phyloP scores from a whole-genome alignment of 1,140 invertebrate species.

The Eriosoma lanigerum region DNA sequence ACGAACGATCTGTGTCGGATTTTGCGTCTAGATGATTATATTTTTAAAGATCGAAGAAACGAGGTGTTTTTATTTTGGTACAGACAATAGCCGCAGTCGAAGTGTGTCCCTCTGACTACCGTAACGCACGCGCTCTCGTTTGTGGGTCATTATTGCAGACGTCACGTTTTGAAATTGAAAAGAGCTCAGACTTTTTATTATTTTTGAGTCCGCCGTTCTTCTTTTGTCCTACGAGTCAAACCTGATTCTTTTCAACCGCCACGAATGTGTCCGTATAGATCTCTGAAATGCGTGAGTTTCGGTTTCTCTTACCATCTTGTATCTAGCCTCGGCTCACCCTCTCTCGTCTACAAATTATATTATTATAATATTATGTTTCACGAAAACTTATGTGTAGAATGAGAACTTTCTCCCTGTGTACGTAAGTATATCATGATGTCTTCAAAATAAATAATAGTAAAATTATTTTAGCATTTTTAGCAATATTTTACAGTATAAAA shows the following conservation, averaged over 20 bases:
- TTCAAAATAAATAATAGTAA: no score
- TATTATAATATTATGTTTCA: no score
- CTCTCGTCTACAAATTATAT: no score
- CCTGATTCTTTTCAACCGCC: background rate
- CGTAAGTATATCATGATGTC: no score
- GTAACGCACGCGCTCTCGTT: background rate
- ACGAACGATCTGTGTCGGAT: background rate
- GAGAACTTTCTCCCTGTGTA: no score
- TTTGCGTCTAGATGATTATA: background rate
- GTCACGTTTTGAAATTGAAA: conserved; percentile 49
- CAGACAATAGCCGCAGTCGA: conserved; percentile 14
- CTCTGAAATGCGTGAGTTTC: conserved; percentile 21
- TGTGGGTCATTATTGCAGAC: conserved; percentile 42
- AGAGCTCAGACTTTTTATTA: conserved; percentile 8
- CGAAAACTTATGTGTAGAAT: no score
- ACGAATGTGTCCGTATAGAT: conserved; percentile 2
- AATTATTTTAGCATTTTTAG: no score
- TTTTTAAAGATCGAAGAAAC: conserved; percentile 29
- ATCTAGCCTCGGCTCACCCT: no score
- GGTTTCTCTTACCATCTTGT: background rate
- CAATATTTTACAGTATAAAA: no score
- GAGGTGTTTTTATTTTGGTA: conserved; percentile 15
- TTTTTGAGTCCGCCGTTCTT: conserved; percentile 14
- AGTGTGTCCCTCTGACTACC: background rate
- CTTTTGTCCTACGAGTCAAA: background rate